Percentiles rank a stretch among this genome's conserved stretches.
phyloP scores from a whole-genome alignment of 2,797 vertebrate genomes.

The Enteromius treurensis region DNA sequence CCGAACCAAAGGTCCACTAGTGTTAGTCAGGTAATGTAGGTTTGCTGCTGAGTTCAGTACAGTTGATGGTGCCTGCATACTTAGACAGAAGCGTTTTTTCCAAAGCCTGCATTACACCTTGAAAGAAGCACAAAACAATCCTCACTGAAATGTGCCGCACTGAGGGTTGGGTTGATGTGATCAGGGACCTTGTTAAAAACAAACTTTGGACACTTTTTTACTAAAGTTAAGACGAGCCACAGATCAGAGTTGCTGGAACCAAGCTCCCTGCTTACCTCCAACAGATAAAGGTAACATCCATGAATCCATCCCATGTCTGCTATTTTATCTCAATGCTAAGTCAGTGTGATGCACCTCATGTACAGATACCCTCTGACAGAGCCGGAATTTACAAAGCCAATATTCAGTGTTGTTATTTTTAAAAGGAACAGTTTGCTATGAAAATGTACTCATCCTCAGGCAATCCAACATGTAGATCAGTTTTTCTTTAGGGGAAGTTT shows the following conservation, averaged over 20 bases:
- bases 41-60: constrained; percentile 4
- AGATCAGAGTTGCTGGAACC: background rate
- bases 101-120: background rate
- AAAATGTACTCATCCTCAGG: background rate
- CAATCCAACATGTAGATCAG: background rate
- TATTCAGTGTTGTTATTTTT: background rate
- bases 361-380: background rate
- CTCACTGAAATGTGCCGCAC: background rate
- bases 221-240: background rate
- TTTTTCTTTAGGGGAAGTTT: background rate
- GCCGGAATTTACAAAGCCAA: background rate
- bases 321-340: background rate
- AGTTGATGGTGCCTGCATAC: background rate
- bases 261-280: background rate
- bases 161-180: background rate
- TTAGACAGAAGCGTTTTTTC: background rate
- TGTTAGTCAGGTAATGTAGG: background rate
- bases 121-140: background rate
- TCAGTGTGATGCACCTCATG: background rate
- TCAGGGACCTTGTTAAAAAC: constrained; percentile 25
- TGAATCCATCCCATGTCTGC: background rate
- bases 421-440: background rate
- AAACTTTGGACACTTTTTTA: constrained; percentile 1
- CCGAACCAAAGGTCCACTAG: background rate
- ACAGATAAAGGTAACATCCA: background rate